phyloP scores from a whole-genome alignment of 2,113 vertebrate genomes.

The Cairina moschata region DNA sequence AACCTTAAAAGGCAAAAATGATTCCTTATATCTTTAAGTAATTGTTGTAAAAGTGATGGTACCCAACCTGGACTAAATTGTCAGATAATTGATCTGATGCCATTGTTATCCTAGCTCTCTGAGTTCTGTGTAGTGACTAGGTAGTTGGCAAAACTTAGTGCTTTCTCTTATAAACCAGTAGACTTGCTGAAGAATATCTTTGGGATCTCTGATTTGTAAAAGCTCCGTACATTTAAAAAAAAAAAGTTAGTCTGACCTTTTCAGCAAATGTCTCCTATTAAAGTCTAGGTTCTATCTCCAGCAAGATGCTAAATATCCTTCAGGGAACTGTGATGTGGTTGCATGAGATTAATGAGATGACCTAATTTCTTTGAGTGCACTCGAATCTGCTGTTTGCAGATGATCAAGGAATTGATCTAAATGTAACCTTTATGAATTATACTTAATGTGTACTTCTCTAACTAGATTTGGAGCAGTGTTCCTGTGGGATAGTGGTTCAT shows the following conservation, averaged over 20 bases:
- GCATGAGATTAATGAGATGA: constrained; percentile 47
- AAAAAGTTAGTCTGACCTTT: not conserved
- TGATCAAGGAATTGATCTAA: not conserved
- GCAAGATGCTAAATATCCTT: constrained; percentile 3
- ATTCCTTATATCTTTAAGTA: not conserved
- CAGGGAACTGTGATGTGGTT: not conserved
- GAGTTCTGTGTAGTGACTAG: not conserved
- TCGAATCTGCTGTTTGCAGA: not conserved
- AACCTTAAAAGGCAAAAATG: not conserved
- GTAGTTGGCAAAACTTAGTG: not conserved
- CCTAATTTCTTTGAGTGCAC: constrained; percentile 48
- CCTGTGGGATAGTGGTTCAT: constrained; percentile 94
- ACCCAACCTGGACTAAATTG: not conserved
- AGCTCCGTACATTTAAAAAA: not conserved
- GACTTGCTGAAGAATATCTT: not conserved
- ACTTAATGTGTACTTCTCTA: not conserved
- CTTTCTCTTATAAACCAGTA: not conserved
- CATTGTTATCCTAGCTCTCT: not conserved
- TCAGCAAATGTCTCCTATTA: not conserved
- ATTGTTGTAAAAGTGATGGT: not conserved
- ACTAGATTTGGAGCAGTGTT: constrained; percentile 92
- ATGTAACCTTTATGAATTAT: not conserved
- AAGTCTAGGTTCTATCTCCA: not conserved
- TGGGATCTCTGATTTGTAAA: not conserved
- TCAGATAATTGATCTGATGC: not conserved